phyloP scores from a whole-genome alignment of 1,140 invertebrate species.

The Atta texana region DNA sequence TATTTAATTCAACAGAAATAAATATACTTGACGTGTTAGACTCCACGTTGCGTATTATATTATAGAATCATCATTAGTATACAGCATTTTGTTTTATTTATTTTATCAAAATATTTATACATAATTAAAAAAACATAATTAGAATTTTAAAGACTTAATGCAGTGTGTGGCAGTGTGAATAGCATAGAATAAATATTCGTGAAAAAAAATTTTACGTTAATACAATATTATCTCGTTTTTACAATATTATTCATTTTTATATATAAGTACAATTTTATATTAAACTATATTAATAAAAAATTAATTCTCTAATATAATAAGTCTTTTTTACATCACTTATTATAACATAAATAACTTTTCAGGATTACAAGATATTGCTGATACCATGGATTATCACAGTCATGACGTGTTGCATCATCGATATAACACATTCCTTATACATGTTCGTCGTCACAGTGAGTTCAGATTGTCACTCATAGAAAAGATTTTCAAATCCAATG shows the following conservation, averaged over 20 bases:
- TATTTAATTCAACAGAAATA: slow-evolving; percentile 24
- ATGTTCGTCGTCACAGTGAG: slow-evolving; percentile 74
- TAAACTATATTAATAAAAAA: not conserved
- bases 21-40: not conserved
- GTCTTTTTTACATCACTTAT: not conserved
- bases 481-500: too few species aligned
- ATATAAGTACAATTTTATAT: not conserved
- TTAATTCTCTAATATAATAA: not conserved
- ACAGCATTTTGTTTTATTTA: not conserved
- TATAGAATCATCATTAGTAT: not conserved
- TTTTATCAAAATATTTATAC: not conserved
- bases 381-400: slow-evolving; percentile 85
- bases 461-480: not conserved
- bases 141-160: not conserved
- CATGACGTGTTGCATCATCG: slow-evolving; percentile 79
- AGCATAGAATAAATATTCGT: not conserved
- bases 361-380: slow-evolving; percentile 84
- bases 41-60: not conserved
- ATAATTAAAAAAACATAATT: not conserved
- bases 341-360: slow-evolving; percentile 66
- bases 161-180: not conserved
- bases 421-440: slow-evolving; percentile 83
- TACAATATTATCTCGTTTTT: not conserved
- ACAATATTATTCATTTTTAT: not conserved
- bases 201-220: not conserved